Evolutionary conservation across 2,113 vertebrate genomes (phyloP).

Genomic region (Oxyura jamaicensis): DNA sequence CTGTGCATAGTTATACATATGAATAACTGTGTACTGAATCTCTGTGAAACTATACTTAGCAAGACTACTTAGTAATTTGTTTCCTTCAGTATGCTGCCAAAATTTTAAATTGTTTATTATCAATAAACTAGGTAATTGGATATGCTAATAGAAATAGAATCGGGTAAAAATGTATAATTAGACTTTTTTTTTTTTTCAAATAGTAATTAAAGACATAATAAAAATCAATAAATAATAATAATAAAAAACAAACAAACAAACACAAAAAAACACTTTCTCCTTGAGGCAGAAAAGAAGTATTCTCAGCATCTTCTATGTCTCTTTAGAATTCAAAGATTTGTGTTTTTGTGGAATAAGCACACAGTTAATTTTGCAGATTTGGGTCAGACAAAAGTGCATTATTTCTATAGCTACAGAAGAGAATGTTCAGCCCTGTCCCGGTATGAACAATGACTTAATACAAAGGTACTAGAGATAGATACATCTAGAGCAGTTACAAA

Average conservation of each 20-base stretch:
- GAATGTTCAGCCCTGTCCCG: not conserved
- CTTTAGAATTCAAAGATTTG: not conserved
- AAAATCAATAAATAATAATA: not conserved
- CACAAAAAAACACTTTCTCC: not conserved
- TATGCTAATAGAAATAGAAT: not conserved
- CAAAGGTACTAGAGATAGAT: not conserved
- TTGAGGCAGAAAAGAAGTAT: not conserved
- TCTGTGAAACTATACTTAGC: not conserved
- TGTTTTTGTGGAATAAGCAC: not conserved
- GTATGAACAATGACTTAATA: not conserved
- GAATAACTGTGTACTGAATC: not conserved
- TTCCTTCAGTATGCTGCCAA: not conserved
- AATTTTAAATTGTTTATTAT: not conserved
- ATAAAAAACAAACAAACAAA: not conserved
- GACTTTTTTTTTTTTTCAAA: not conserved
- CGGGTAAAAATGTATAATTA: not conserved
- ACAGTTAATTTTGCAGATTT: not conserved
- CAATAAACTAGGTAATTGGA: not conserved
- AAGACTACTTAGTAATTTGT: not conserved
- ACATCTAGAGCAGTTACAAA: not conserved
- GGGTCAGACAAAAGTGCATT: not conserved
- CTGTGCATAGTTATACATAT: not conserved
- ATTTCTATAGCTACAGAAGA: not conserved
- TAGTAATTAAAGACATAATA: not conserved
- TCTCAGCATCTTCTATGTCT: not conserved